Evolutionary conservation across 1,140 invertebrate species (phyloP), one percentile per base, ranked within the genome.

Genomic region (Drosophila melanogaster): DNA sequence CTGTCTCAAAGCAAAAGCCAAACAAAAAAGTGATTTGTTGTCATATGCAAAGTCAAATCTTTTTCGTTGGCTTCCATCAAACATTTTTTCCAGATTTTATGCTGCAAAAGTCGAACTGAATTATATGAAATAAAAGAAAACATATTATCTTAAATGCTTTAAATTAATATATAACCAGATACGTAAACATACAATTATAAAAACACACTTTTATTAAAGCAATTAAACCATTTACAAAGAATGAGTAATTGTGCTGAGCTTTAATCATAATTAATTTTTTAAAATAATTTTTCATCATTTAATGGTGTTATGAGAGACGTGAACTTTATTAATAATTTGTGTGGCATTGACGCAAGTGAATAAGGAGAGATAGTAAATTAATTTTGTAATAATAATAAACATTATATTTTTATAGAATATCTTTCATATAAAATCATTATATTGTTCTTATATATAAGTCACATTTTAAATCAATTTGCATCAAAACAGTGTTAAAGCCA

Each of bases 1-100:
- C 35, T 77, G 30, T 71, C 71, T 61, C 47, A 77, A 61, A 64
- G 62, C 41, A 51, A 62, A 70, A 57, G n/a, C 11, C 43, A 11
- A 15, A 50, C 1, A 67, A 56, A 59, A 47, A 10, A 22, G 1
- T 35, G 19, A 62, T 43, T 58, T 26, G 37, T 60, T 59, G 19
- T 56, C 12, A 54, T 40, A 30, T 19, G 62, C 58, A 64, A 66
- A 50, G 33, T 43, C 15, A 53, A 47, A 46, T 41, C 37, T 38
- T 14, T 49, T 40, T 11, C 7, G 26, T 22, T 37, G 40, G 33
- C 30, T 44, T 24, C 14, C 10, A 1, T 15, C 50, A 10, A 37
- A 43, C 12, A 30, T 12, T 26, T 19, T 50, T 19, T n/a, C 2
- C 15, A 41, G 19, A 19, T 11, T 43, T 43, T 43, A n/a, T 15